A percentile compares a stretch with the other conserved stretches of the same genome.
These are phyloP conservation scores for Corythoichthys intestinalis DNA, from an alignment of 2,113 vertebrate species.

Conservation along the genomic window DNA sequence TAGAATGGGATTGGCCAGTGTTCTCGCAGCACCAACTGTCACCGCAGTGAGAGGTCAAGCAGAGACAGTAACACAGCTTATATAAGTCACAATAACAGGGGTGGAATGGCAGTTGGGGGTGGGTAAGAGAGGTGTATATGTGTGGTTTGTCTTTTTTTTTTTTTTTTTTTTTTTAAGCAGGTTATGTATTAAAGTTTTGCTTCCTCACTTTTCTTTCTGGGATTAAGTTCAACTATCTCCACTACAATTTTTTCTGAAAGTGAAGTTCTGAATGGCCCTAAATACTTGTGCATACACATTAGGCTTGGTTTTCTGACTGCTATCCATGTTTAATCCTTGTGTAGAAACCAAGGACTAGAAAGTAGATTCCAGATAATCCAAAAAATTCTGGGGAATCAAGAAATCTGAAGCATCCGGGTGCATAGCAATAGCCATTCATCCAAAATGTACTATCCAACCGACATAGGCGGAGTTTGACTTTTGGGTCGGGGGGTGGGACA, in stretches of 20 bases:
- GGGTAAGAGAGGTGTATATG: not conserved
- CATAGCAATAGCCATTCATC: too few species aligned
- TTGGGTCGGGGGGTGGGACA: too few species aligned
- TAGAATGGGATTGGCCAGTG: constrained; percentile 49
- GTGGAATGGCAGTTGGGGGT: constrained; percentile 11
- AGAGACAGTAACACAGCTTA: constrained; percentile 65
- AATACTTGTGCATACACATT: too few species aligned
- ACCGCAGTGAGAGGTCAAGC: constrained; percentile 66
- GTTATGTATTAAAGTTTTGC: not conserved
- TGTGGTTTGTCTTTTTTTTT: not conserved
- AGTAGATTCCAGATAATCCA: too few species aligned
- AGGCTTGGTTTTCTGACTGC: too few species aligned
- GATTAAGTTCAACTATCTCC: not conserved
- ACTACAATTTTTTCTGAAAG: not conserved
- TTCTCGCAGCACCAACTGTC: constrained; percentile 64
- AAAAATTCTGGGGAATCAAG: too few species aligned
- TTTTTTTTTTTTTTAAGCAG: not conserved
- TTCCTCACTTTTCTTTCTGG: not conserved
- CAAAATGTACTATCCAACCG: too few species aligned
- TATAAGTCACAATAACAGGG: constrained; percentile 64
- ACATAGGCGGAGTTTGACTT: too few species aligned
- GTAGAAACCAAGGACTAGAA: too few species aligned
- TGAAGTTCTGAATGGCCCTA: too few species aligned
- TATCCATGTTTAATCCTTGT: too few species aligned
- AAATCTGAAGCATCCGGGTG: too few species aligned